Percentiles rank a stretch among this genome's conserved stretches.
These are phyloP conservation scores for Myxocyprinus asiaticus DNA, from an alignment of 2,113 vertebrate species.

Conservation along the genomic window DNA sequence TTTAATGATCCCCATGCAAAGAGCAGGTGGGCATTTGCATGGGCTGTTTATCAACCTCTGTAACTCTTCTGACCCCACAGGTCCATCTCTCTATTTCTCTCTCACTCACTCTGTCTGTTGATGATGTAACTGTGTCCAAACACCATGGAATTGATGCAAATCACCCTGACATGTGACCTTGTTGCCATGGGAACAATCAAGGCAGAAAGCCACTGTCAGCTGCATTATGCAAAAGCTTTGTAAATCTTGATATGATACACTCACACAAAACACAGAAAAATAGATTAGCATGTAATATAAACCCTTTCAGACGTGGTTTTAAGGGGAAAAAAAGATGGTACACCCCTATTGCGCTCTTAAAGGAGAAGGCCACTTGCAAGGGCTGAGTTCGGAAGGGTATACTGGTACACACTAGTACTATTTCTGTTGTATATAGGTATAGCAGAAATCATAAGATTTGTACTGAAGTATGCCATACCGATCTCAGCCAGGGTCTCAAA, in stretches of 20 bases:
- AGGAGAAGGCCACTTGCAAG: neutral
- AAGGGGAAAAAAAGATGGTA: neutral
- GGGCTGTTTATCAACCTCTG: conserved; percentile 18
- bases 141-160: conserved; percentile 65
- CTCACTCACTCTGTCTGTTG: conserved; percentile 21
- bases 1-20: conserved; percentile 8
- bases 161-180: conserved; percentile 58
- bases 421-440: too few species aligned
- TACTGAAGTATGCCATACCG: too few species aligned
- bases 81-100: conserved; percentile 18
- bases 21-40: conserved; percentile 44
- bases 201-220: conserved; percentile 47
- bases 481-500: too few species aligned
- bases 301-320: neutral
- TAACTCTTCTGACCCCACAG: conserved; percentile 37
- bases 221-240: conserved; percentile 67
- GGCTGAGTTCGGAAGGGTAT: too few species aligned
- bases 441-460: too few species aligned
- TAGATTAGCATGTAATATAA: neutral
- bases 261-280: neutral
- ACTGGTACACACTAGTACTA: too few species aligned
- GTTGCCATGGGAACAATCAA: conserved; percentile 57
- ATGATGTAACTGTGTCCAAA: conserved; percentile 44
- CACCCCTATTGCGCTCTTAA: neutral
- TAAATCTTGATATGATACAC: conserved; percentile 35